Evolutionary conservation across 1,140 invertebrate genomes (phyloP).

Genomic region (Lysiphlebus fabarum): DNA sequence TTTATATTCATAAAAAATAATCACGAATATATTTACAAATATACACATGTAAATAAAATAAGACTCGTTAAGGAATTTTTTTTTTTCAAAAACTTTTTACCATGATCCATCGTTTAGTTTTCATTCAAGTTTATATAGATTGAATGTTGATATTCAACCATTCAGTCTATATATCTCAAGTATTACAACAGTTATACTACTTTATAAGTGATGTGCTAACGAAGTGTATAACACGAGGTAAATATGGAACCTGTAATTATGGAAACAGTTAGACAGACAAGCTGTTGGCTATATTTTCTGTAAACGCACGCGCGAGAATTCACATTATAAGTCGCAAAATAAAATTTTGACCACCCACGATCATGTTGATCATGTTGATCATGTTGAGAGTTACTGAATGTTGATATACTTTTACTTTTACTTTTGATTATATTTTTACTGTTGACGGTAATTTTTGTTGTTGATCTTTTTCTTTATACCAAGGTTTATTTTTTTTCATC

Average conservation of each 20-base stretch:
- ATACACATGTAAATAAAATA: too few relatives aligned
- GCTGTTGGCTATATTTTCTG: not conserved
- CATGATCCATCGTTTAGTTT: conserved; percentile 4
- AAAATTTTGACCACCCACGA: conserved; percentile 7
- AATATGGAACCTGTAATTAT: conserved; percentile 56
- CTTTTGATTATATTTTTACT: too few relatives aligned
- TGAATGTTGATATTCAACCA: conserved; percentile 3
- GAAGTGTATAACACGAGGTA: conserved; percentile 55
- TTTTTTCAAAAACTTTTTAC: not conserved
- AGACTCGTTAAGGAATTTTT: too few relatives aligned
- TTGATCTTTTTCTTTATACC: too few relatives aligned
- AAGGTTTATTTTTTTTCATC: not conserved
- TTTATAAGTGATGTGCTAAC: conserved; percentile 55
- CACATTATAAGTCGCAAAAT: too few relatives aligned
- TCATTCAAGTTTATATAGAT: conserved; percentile 7
- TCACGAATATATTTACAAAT: too few relatives aligned
- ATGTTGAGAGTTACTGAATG: too few relatives aligned
- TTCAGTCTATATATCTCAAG: conserved; percentile 23
- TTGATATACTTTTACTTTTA: too few relatives aligned
- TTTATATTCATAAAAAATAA: too few relatives aligned
- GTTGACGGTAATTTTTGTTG: too few relatives aligned
- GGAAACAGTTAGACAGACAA: conserved; percentile 17
- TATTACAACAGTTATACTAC: conserved; percentile 37
- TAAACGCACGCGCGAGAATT: conserved; percentile 4
- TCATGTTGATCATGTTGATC: not conserved